Conservation (phyloP, 2,888 invertebrate species). For the Dendrolimus houi region DNA sequence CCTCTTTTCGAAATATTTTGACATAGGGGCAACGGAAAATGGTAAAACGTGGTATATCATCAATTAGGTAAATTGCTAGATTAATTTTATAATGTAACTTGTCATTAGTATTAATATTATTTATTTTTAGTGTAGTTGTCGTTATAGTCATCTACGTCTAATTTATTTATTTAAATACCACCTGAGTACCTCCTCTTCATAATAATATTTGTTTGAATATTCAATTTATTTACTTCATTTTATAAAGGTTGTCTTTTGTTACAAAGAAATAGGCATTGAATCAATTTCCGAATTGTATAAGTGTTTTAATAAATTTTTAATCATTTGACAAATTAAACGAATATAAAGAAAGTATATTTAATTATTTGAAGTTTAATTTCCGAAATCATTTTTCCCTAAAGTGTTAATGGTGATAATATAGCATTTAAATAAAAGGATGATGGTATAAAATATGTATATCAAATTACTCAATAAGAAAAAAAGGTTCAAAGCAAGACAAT, state of each 20-base stretch:
- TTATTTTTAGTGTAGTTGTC: conserved; percentile 62
- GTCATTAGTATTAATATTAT: conserved; percentile 75
- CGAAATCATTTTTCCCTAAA: too few species aligned
- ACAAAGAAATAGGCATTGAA: background rate
- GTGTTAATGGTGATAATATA: too few species aligned
- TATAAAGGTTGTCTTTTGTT: too few species aligned
- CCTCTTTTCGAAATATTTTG: conserved; percentile 61
- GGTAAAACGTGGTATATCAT: conserved; percentile 45
- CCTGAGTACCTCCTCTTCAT: conserved; percentile 72
- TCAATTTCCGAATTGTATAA: conserved; percentile 1
- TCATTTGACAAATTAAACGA: conserved; percentile 31
- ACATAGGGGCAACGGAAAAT: conserved; percentile 72
- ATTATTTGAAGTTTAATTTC: conserved; percentile 9
- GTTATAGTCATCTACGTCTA: conserved; percentile 58
- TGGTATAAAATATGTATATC: too few species aligned
- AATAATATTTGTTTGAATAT: conserved; percentile 13
- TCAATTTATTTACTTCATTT: background rate
- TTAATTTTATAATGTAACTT: conserved; percentile 69
- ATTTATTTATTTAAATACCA: conserved; percentile 63
- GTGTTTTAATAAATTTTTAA: conserved; percentile 10
- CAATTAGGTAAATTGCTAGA: conserved; percentile 69
- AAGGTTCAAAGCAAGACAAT: too few species aligned
- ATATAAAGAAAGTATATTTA: conserved; percentile 26
- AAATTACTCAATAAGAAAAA: too few species aligned
- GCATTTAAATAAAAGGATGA: too few species aligned